Base-by-base conservation (phyloP, 2,888 invertebrate species). In the Xanthostigma xanthostigma region DNA sequence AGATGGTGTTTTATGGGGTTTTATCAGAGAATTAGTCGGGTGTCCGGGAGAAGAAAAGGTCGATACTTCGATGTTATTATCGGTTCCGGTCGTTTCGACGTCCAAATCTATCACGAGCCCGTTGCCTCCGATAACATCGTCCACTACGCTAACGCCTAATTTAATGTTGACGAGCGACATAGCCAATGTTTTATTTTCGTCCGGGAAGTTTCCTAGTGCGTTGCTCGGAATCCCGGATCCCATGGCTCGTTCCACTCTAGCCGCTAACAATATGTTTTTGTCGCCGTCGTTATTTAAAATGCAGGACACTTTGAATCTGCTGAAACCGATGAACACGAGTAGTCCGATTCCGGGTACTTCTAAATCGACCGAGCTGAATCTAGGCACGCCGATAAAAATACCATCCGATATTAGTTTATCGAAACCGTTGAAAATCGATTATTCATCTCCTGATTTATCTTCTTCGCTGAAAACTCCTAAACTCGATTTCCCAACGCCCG, bases 181-280 rank as follows among this genome's bases (percentile, higher is more conserved):
- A 46, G 78, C 82, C 0, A 78, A 74, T 59, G 78, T 82, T 47
- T 66, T 83, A 46, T 81, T 82, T 59, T 81, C 76, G 48, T 74
- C 77, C 2, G 78, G 76, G 41, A 79, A 78, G 63, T 79, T 77
- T 59, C 77, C 78, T 2, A 75, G 73, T 54, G 73, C 75, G 11
- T 69, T 81, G 46, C 66, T 81, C 36, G 78, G 78, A 6, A 77
- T 83, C 55, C 81, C 84, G 0, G 87, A 87, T 64, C 83, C 85
- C 0, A 74, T 87, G 69, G 79, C 84, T 0, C 83, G 84, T 59
- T 78, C 82, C 10, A 82, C 83, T 34, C 66, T 85, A 53, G 79
- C 82, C 9, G 81, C 85, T 1, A 83, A 83, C 58, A 87, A 85
- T 60, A 81, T 87, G 73, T 88, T 86, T 55, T 71, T 87, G 57